Evolutionary conservation across 2,797 vertebrate genomes (phyloP).

Genomic region (Spheniscus humboldti): DNA sequence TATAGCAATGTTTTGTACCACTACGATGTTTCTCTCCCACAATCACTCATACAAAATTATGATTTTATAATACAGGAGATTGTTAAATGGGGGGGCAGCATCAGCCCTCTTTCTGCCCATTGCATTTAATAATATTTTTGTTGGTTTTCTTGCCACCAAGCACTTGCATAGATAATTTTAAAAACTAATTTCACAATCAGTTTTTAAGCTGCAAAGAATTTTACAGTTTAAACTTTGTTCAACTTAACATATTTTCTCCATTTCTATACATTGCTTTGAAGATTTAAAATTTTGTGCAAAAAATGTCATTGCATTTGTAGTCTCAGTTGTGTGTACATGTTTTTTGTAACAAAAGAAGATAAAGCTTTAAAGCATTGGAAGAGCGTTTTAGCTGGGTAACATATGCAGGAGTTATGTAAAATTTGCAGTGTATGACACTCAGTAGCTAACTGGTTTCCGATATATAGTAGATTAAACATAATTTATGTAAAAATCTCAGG

Average conservation of each 20-base stretch:
- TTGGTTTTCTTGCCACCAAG: conserved; percentile 40
- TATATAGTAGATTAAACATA: conserved; percentile 50
- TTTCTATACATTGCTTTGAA: conserved; percentile 45
- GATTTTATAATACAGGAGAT: not conserved
- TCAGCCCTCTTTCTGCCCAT: not conserved
- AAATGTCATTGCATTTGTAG: conserved; percentile 25
- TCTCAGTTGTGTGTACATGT: not conserved
- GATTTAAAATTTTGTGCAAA: conserved; percentile 25
- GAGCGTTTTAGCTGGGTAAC: conserved; percentile 46
- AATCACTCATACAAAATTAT: not conserved
- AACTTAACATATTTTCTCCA: not conserved
- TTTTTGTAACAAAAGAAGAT: conserved; percentile 22
- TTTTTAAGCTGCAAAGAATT: conserved; percentile 13
- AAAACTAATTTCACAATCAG: conserved; percentile 29
- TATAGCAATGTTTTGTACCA: conserved; percentile 33
- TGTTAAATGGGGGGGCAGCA: not conserved
- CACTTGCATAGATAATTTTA: conserved; percentile 16
- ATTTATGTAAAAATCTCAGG: conserved; percentile 68
- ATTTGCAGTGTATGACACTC: conserved; percentile 27
- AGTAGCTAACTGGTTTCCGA: conserved; percentile 32
- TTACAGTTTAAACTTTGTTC: conserved; percentile 24
- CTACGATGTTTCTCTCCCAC: not conserved
- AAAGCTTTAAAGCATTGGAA: conserved; percentile 57
- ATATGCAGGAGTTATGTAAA: conserved; percentile 43
- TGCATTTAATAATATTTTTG: conserved; percentile 8